A percentile compares a stretch with the other conserved stretches of the same genome.
These are phyloP conservation scores for Thecocarcelia acutangulata DNA, from an alignment of 2,888 invertebrate species.

Conservation along the genomic window DNA sequence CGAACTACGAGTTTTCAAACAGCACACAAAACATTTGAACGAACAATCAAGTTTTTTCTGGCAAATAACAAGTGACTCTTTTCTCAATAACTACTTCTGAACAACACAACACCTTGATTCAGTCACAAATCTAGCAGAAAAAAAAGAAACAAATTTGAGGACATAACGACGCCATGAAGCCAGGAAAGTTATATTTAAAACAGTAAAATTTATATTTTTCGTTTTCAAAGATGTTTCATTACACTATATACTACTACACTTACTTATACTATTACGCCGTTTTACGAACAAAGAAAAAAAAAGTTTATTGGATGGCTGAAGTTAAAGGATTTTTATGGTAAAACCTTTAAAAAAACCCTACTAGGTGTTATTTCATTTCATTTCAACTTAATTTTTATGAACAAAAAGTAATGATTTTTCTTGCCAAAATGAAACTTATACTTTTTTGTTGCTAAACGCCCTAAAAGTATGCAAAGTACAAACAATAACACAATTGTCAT, in stretches of 20 bases:
- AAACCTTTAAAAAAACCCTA: no score
- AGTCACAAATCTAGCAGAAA: constrained; percentile 4
- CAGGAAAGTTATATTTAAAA: constrained; percentile 25
- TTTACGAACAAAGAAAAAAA: constrained; percentile 8
- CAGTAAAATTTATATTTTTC: constrained; percentile 41
- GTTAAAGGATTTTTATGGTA: constrained; percentile 6
- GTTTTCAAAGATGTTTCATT: constrained; percentile 34
- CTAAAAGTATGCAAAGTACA: constrained; percentile 50
- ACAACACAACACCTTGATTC: constrained; percentile 23
- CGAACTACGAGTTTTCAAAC: no score
- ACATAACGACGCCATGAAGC: constrained; percentile 61
- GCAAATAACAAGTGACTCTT: background rate
- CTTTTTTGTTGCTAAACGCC: constrained; percentile 25
- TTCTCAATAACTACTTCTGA: constrained; percentile 19
- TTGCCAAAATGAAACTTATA: background rate
- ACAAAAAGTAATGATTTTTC: constrained; percentile 51
- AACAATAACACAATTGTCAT: constrained; percentile 32
- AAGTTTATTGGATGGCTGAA: constrained; percentile 47
- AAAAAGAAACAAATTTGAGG: constrained; percentile 50
- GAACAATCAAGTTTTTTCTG: no score
- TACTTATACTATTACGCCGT: background rate
- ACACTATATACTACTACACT: constrained; percentile 45
- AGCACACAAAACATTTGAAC: no score
- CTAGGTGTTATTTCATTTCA: no score
- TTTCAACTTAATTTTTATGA: background rate